Evolutionary conservation across 2,797 vertebrate genomes (phyloP).

Genomic region (Pterois miles): DNA sequence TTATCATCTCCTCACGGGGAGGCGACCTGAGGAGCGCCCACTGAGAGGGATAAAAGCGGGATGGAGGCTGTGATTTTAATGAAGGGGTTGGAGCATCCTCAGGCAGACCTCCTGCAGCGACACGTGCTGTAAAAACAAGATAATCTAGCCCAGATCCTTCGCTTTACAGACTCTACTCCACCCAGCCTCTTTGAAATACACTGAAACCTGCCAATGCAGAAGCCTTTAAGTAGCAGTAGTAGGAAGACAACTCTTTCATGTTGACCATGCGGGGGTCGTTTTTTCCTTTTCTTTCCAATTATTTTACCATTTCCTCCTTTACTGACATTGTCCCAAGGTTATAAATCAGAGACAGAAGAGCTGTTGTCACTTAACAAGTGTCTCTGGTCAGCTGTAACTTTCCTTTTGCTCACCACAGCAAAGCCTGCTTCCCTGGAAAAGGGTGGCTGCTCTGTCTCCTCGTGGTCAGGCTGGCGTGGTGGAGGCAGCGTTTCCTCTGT

Average conservation of each 20-base stretch:
- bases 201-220: not conserved
- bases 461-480: conserved; percentile 33
- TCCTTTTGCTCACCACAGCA: conserved; percentile 53
- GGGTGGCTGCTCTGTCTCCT: conserved; percentile 47
- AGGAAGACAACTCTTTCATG: conserved; percentile 2
- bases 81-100: conserved; percentile 39
- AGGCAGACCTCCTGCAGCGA: conserved; percentile 40
- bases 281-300: not conserved
- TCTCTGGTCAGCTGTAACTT: conserved; percentile 31
- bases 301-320: not conserved
- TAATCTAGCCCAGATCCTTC: conserved; percentile 44
- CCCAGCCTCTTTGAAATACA: conserved; percentile 21
- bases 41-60: conserved; percentile 23
- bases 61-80: conserved; percentile 40
- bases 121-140: conserved; percentile 25
- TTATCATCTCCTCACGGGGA: conserved; percentile 7
- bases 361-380: not conserved
- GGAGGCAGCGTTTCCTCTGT: conserved; percentile 64
- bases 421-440: conserved; percentile 51
- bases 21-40: conserved; percentile 16
- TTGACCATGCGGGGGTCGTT: not conserved
- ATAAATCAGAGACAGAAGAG: conserved; percentile 5
- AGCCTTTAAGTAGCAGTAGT: conserved; percentile 20
- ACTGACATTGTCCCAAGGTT: not conserved
- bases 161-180: conserved; percentile 22